Evolutionary conservation across 2,113 vertebrate species (phyloP).

Genomic region (Sciurus niger): DNA sequence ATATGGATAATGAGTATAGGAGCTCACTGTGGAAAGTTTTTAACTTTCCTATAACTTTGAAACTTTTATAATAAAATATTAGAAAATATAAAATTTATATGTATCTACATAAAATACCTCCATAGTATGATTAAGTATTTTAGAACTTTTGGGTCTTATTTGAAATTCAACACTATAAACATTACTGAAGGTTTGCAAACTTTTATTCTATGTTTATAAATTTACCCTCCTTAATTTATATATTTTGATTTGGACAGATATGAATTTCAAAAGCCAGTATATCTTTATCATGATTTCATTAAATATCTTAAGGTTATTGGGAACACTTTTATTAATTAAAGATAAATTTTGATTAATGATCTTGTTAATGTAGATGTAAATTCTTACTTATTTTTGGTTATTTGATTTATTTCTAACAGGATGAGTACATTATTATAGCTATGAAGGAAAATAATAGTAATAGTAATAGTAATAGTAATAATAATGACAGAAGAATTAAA

Average conservation of each 20-base stretch:
- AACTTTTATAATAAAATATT: conserved; percentile 27
- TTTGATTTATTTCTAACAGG: neutral
- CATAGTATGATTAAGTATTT: neutral
- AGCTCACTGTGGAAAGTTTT: neutral
- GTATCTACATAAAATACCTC: neutral
- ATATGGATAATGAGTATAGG: neutral
- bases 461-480: neutral
- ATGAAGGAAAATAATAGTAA: neutral
- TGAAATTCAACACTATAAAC: neutral
- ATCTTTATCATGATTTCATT: neutral
- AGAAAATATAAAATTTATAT: neutral
- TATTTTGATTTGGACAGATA: neutral
- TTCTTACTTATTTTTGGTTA: neutral
- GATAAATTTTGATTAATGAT: neutral
- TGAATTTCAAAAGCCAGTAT: conserved; percentile 24
- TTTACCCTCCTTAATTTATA: neutral
- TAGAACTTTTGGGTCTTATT: neutral
- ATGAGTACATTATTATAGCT: neutral
- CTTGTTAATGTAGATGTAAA: neutral
- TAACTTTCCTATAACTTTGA: neutral
- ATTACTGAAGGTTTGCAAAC: neutral
- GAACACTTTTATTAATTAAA: conserved; percentile 38
- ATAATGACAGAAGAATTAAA: neutral
- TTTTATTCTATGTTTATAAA: neutral
- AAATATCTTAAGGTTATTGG: neutral